A percentile compares a stretch with the other conserved stretches of the same genome.
Conservation (phyloP, 2,797 vertebrate genomes). For the Spizella passerina region DNA sequence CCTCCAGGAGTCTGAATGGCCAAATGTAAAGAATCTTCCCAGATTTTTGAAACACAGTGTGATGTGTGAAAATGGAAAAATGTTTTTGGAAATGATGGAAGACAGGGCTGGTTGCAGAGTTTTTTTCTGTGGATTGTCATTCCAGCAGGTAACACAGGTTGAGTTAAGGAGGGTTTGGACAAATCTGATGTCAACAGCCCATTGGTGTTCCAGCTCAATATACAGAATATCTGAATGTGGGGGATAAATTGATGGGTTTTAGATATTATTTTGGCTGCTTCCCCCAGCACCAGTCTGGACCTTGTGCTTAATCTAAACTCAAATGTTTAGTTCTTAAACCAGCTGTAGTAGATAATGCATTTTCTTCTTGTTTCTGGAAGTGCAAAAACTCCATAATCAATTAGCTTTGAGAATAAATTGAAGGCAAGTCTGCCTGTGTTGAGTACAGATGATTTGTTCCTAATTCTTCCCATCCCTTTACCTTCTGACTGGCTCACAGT, state of each 20-base stretch:
- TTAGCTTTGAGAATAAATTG: not conserved
- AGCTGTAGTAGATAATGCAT: not conserved
- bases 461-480: not conserved
- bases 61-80: not conserved
- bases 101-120: not conserved
- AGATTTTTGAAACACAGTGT: not conserved
- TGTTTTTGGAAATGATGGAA: not conserved
- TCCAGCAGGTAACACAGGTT: not conserved
- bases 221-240: not conserved
- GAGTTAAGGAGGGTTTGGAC: not conserved
- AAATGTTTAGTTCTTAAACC: not conserved
- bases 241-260: not conserved
- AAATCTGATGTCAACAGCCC: not conserved
- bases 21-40: not conserved
- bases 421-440: not conserved
- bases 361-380: not conserved
- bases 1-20: not conserved
- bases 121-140: not conserved
- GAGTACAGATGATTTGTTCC: not conserved
- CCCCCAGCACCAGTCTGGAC: not conserved
- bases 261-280: not conserved
- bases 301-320: not conserved
- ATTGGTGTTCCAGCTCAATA: not conserved
- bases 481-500: not conserved
- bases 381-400: not conserved